These are phyloP conservation scores for Pterocles burchelli DNA, from an alignment of 2,113 vertebrate species.

Conservation along the genomic window DNA sequence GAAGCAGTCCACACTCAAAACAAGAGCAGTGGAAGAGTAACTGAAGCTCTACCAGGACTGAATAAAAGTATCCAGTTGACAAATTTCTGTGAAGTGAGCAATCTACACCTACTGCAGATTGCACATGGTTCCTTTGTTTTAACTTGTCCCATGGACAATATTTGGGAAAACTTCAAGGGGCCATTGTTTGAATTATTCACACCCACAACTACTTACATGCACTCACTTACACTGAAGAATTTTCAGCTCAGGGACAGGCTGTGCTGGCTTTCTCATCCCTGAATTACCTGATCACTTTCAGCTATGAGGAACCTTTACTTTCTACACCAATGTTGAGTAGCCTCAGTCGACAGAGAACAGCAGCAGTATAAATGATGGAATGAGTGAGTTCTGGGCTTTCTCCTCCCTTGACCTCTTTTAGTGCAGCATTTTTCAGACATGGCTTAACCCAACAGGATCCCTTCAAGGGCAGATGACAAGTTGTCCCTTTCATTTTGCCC, in stretches of 20 bases:
- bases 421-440: not conserved
- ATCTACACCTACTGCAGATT: not conserved
- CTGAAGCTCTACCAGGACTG: not conserved
- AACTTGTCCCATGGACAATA: not conserved
- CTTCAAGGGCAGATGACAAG: not conserved
- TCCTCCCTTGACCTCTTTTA: not conserved
- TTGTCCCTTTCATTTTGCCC: not conserved
- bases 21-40: not conserved
- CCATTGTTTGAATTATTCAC: not conserved
- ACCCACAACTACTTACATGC: fast-evolving
- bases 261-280: not conserved
- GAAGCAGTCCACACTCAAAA: not conserved
- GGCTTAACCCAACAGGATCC: not conserved
- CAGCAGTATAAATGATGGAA: not conserved
- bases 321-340: not conserved
- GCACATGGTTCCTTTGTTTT: not conserved
- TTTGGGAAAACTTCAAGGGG: not conserved
- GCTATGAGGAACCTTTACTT: not conserved
- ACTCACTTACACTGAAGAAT: not conserved
- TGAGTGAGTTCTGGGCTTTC: not conserved
- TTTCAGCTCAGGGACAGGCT: not conserved
- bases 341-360: not conserved
- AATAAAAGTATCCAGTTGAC: not conserved
- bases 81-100: not conserved
- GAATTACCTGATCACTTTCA: not conserved